phyloP scores from a whole-genome alignment of 2,113 vertebrate species.

The Urocitellus parryii region DNA sequence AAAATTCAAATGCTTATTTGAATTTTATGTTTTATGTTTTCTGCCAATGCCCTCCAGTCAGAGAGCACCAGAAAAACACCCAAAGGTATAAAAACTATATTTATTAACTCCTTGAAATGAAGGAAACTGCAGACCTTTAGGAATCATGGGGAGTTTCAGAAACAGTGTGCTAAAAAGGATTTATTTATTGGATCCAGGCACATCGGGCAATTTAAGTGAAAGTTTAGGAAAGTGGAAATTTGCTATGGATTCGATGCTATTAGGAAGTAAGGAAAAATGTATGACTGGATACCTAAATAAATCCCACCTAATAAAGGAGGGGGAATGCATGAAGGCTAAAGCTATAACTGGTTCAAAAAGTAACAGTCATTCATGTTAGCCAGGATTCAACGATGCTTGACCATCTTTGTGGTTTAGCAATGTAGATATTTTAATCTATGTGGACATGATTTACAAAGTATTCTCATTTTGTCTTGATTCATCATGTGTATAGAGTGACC shows the following conservation, averaged over 20 bases:
- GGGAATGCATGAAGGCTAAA: not conserved
- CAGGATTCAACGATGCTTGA: not conserved
- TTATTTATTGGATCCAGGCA: not conserved
- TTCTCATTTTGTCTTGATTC: not conserved
- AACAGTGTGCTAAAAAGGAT: not conserved
- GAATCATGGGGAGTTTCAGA: not conserved
- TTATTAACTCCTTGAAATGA: not conserved
- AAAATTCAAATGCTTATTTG: not conserved
- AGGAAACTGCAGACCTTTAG: not conserved
- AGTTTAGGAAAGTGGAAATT: not conserved
- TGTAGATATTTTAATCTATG: not conserved
- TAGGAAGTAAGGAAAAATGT: not conserved
- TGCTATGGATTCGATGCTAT: not conserved
- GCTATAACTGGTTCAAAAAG: not conserved
- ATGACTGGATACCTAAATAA: not conserved
- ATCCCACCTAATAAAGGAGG: not conserved
- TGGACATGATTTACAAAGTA: not conserved
- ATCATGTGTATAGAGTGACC: not conserved
- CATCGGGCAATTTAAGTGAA: not conserved
- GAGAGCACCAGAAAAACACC: not conserved
- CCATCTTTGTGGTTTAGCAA: not conserved
- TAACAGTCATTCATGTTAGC: not conserved
- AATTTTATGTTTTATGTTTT: not conserved
- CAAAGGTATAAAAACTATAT: not conserved
- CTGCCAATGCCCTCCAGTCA: not conserved